Evolutionary conservation across 2,888 invertebrate species (phyloP).

Genomic region (Pristionchus arcanus): DNA sequence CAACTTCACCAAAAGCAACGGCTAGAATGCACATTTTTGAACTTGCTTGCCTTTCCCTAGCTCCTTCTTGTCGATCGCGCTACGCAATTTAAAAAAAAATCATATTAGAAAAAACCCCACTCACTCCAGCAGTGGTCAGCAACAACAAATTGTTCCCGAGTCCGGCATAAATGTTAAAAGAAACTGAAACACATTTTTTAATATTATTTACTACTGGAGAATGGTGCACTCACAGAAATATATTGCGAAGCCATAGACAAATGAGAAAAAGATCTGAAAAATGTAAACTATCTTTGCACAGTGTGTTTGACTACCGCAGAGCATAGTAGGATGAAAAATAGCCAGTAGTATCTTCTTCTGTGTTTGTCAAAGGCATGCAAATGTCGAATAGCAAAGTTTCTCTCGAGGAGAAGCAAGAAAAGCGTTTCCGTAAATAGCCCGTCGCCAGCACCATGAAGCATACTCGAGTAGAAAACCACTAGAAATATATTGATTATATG

Average conservation of each 20-base stretch:
- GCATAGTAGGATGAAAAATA: neutral
- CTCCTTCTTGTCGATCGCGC: no score
- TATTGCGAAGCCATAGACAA: neutral
- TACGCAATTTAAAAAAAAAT: no score
- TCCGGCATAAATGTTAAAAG: neutral
- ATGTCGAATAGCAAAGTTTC: neutral
- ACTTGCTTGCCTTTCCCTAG: no score
- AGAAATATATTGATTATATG: neutral
- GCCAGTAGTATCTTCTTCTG: neutral
- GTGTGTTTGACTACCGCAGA: neutral
- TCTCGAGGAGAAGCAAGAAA: neutral
- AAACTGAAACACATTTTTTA: neutral
- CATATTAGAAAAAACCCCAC: no score
- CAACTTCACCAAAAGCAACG: no score
- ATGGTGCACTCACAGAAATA: neutral
- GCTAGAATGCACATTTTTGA: no score
- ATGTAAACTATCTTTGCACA: neutral
- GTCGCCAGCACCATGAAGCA: neutral
- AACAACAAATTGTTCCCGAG: neutral
- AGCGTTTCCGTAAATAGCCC: neutral
- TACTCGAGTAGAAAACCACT: slow-evolving; percentile 9
- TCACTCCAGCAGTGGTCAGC: neutral
- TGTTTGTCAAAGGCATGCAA: neutral
- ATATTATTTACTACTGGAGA: no score
- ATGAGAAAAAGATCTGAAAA: neutral